A percentile compares a stretch with the other conserved stretches of the same genome.
Conservation (phyloP, 2,888 invertebrate genomes). For the Pammene aurita region DNA sequence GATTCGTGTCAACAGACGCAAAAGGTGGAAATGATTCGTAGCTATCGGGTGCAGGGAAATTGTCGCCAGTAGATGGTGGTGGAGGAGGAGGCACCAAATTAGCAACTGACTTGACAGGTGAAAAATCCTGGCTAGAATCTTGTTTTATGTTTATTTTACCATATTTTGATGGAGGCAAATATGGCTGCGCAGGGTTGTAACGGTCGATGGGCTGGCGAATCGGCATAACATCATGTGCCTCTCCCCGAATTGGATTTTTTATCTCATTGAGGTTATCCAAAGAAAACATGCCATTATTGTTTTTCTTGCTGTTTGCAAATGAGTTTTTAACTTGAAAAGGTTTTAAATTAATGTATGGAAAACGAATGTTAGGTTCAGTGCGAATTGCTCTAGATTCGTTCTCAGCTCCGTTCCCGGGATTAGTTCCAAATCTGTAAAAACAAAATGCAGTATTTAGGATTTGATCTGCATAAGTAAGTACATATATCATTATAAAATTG, state of each 20-base stretch:
- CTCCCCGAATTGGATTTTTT: slow-evolving; percentile 71
- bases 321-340: slow-evolving; percentile 72
- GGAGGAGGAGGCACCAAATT: slow-evolving; percentile 71
- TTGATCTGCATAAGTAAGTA: not conserved
- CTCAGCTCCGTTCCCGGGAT: slow-evolving; percentile 71
- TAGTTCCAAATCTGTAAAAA: slow-evolving; percentile 68
- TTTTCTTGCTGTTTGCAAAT: slow-evolving; percentile 61
- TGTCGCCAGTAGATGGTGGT: slow-evolving; percentile 62
- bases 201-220: slow-evolving; percentile 67
- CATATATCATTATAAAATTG: not conserved
- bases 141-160: slow-evolving; percentile 58
- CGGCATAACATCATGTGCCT: slow-evolving; percentile 66
- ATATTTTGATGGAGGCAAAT: slow-evolving; percentile 67
- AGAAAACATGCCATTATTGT: slow-evolving; percentile 63
- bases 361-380: slow-evolving; percentile 70
- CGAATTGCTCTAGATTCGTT: slow-evolving; percentile 78
- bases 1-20: slow-evolving; percentile 48
- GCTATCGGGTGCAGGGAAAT: slow-evolving; percentile 66
- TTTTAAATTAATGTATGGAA: slow-evolving; percentile 75
- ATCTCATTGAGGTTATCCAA: slow-evolving; percentile 69
- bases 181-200: slow-evolving; percentile 80
- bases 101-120: slow-evolving; percentile 58
- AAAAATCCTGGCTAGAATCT: slow-evolving; percentile 54
- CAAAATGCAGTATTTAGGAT: slow-evolving; percentile 19
- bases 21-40: slow-evolving; percentile 78